phyloP scores from a whole-genome alignment of 2,888 invertebrate species.

The Aethes cnicana region DNA sequence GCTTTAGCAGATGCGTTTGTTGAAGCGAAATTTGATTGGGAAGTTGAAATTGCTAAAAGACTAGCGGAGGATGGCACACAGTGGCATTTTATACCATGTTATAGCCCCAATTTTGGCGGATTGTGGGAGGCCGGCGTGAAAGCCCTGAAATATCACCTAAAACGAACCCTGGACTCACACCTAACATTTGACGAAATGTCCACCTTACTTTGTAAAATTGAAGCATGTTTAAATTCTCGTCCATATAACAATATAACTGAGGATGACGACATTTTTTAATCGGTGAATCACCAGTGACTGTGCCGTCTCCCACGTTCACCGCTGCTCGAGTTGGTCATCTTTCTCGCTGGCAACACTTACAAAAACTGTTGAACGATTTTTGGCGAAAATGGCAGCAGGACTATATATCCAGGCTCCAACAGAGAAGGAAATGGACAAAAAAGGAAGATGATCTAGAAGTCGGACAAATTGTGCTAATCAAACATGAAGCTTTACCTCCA shows the following conservation, averaged over 20 bases:
- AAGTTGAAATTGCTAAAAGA: neutral
- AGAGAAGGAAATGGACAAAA: too few species aligned
- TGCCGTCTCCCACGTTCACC: neutral
- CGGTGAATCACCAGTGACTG: neutral
- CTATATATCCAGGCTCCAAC: too few species aligned
- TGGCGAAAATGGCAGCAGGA: too few species aligned
- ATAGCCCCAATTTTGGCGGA: neutral
- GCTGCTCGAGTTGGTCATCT: neutral
- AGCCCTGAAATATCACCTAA: conserved; percentile 8
- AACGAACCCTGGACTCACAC: neutral
- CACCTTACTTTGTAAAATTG: conserved; percentile 2
- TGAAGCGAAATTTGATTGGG: neutral
- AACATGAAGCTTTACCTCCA: too few species aligned
- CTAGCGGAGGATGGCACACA: neutral
- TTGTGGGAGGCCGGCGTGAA: conserved; percentile 2
- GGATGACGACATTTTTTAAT: neutral
- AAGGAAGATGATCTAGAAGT: too few species aligned
- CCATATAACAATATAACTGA: neutral
- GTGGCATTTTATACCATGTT: neutral
- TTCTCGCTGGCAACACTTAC: conserved; percentile 1
- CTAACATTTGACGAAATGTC: conserved; percentile 9
- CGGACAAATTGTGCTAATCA: too few species aligned
- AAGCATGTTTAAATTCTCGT: conserved; percentile 1
- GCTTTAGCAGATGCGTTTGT: neutral
- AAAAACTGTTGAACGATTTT: too few species aligned